Percentiles rank a stretch among this genome's conserved stretches.
These are phyloP conservation scores for Actinostola sp. DNA, from an alignment of 92 coral and sea anemone genomes.

Conservation along the genomic window DNA sequence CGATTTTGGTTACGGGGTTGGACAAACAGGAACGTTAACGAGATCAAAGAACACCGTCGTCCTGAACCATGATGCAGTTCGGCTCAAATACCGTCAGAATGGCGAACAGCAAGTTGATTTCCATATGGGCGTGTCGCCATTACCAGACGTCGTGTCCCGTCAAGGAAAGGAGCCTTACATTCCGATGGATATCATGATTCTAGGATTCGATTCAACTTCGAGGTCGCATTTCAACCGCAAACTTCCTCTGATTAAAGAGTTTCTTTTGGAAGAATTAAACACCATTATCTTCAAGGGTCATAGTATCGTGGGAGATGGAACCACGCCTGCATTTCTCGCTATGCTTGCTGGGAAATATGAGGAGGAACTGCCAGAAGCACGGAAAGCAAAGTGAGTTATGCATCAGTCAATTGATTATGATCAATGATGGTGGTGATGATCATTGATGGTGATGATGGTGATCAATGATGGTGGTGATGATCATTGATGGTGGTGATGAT, in stretches of 20 bases:
- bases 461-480: too few species aligned
- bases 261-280: slow-evolving; percentile 45
- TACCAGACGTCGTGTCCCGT: slow-evolving; percentile 30
- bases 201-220: slow-evolving; percentile 78
- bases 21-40: slow-evolving; percentile 61
- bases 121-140: slow-evolving; percentile 57
- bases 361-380: slow-evolving; percentile 70
- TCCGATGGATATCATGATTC: slow-evolving; percentile 64
- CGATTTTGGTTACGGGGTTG: slow-evolving; percentile 50
- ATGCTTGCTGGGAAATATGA: slow-evolving; percentile 65
- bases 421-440: background rate
- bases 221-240: slow-evolving; percentile 67
- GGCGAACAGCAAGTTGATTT: slow-evolving; percentile 53
- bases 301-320: slow-evolving; percentile 73
- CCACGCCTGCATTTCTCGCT: slow-evolving; percentile 60
- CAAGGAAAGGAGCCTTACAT: slow-evolving; percentile 56
- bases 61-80: slow-evolving; percentile 63
- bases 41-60: slow-evolving; percentile 35
- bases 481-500: too few species aligned
- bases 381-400: slow-evolving; percentile 64
- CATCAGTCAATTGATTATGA: too few species aligned
- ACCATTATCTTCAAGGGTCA: slow-evolving; percentile 59
- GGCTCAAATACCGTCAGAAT: slow-evolving; percentile 37
- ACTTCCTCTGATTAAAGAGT: slow-evolving; percentile 54
- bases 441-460: too few species aligned